Evolutionary conservation across 2,888 invertebrate species (phyloP).

Genomic region (Macroteleia sp.): DNA sequence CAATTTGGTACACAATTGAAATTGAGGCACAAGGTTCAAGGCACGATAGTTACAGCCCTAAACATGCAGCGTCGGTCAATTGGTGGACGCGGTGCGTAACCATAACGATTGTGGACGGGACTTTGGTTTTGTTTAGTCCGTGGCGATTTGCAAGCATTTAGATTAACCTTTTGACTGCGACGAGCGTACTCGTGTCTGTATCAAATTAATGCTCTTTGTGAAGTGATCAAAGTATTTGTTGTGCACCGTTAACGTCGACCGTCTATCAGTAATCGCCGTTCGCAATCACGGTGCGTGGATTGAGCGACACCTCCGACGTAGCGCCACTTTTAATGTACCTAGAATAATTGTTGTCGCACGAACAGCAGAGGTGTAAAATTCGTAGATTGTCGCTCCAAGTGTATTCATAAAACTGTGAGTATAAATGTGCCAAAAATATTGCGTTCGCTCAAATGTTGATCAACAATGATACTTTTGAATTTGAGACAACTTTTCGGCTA

Average conservation of each 20-base stretch:
- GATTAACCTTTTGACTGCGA: constrained; percentile 33
- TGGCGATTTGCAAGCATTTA: constrained; percentile 11
- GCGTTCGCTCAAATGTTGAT: background rate
- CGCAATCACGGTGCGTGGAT: background rate
- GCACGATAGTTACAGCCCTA: background rate
- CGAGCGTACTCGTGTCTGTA: background rate
- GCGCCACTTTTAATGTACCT: constrained; percentile 7
- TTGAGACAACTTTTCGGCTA: background rate
- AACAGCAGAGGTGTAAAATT: background rate
- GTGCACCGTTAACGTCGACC: constrained; percentile 2
- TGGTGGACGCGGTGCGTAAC: background rate
- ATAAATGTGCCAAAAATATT: no score
- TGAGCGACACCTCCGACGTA: background rate
- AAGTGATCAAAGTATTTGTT: constrained; percentile 31
- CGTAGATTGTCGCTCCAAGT: background rate
- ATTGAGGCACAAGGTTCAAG: no score
- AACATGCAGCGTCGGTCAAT: background rate
- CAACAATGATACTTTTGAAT: no score
- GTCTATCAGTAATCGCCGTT: constrained; percentile 14
- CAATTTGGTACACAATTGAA: no score
- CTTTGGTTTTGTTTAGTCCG: constrained; percentile 29
- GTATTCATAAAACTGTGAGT: background rate
- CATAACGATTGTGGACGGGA: constrained; percentile 8
- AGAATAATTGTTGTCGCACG: background rate
- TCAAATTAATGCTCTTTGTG: constrained; percentile 27